Conservation (phyloP, 2,113 vertebrate genomes). For the Psittacula cyanocephala region DNA sequence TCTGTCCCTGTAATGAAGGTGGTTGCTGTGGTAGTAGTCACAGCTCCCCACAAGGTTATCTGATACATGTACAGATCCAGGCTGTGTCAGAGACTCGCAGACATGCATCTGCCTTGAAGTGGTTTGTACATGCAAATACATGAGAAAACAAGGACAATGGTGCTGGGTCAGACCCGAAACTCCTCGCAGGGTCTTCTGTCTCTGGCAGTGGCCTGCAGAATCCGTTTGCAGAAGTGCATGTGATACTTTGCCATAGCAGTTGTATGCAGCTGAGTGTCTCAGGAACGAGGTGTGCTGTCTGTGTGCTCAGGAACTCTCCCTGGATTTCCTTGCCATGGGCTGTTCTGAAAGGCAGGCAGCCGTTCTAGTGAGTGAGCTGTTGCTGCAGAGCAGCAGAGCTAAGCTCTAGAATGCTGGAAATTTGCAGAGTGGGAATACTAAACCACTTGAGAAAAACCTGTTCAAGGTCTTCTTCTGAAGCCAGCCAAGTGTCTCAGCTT, state of each 20-base stretch:
- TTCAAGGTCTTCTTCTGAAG: not conserved
- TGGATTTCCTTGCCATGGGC: not conserved
- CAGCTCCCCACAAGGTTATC: not conserved
- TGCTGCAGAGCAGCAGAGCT: not conserved
- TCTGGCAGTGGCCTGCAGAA: not conserved
- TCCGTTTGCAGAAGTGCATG: not conserved
- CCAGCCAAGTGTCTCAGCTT: not conserved
- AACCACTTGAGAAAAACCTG: not conserved
- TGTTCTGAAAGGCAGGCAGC: not conserved
- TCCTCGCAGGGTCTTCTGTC: not conserved
- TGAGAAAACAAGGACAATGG: not conserved
- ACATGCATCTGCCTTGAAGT: not conserved
- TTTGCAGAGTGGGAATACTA: not conserved
- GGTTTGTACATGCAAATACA: not conserved
- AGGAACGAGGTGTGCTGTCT: not conserved
- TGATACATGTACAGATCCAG: not conserved
- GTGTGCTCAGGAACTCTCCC: not conserved
- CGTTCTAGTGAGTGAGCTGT: not conserved
- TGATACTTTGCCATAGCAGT: not conserved
- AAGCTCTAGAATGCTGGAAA: not conserved
- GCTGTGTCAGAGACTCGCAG: not conserved
- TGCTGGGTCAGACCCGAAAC: not conserved
- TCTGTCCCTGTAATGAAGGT: too few relatives aligned
- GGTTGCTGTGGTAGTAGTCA: not conserved
- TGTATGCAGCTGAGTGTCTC: not conserved